Conservation (phyloP, 2,888 invertebrate species). For the Catonia carolina region DNA sequence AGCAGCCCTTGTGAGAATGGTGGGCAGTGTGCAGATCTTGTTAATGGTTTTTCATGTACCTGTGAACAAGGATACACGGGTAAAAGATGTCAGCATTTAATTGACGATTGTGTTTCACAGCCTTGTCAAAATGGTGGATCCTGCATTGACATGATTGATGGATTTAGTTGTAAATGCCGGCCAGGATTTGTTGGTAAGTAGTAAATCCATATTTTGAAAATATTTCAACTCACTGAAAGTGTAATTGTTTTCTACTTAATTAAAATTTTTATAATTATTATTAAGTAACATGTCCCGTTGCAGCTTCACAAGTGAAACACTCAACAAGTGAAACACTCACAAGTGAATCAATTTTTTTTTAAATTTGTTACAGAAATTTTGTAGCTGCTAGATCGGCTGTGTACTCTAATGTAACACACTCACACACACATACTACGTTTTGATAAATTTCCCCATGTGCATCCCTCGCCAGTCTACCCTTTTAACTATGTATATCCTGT, state of each 20-base stretch:
- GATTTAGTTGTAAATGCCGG: conserved; percentile 86
- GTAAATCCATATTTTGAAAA: no score
- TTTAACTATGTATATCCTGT: no score
- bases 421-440: no score
- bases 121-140: conserved; percentile 91
- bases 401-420: no score
- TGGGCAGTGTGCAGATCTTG: conserved; percentile 82
- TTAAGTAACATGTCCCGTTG: no score
- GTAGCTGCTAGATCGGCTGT: no score
- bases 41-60: conserved; percentile 76
- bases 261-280: conserved; percentile 1
- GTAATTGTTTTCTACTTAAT: conserved; percentile 10
- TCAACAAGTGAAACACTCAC: no score
- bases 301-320: no score
- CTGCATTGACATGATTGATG: conserved; percentile 80
- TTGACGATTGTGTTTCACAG: conserved; percentile 82
- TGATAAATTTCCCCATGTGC: no score
- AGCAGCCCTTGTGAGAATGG: conserved; percentile 85
- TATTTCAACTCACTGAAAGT: not conserved
- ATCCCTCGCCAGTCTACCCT: no score
- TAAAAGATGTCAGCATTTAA: conserved; percentile 84
- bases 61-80: conserved; percentile 95
- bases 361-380: no score
- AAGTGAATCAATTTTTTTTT: no score
- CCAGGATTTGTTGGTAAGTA: conserved; percentile 71